A percentile compares a stretch with the other conserved stretches of the same genome.
Evolutionary conservation across 2,888 invertebrate species (phyloP).

Genomic region (Physocephala rufipes): DNA sequence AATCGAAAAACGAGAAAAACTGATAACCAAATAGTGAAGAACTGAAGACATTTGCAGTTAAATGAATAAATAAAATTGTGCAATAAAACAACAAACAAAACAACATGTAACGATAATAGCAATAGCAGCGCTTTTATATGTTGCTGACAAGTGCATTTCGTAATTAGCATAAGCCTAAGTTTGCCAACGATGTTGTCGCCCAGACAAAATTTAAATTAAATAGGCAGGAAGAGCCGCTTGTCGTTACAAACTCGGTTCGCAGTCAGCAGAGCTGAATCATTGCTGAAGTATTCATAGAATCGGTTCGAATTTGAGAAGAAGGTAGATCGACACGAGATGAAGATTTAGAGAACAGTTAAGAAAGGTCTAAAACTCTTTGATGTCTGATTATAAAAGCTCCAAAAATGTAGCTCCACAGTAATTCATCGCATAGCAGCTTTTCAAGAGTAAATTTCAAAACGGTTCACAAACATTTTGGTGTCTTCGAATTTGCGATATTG

Average conservation of each 20-base stretch:
- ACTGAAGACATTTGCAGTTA: neutral
- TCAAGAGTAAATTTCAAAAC: no score
- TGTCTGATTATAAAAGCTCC: no score
- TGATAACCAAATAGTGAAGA: conserved; percentile 23
- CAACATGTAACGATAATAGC: neutral
- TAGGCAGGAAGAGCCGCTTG: neutral
- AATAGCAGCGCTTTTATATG: neutral
- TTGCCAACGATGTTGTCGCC: conserved; percentile 15
- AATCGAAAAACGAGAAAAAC: conserved; percentile 12
- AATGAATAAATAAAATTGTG: conserved; percentile 14
- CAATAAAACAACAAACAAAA: conserved; percentile 23
- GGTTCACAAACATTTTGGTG: no score
- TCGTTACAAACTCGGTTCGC: neutral
- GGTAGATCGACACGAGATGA: neutral
- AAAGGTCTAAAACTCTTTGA: no score
- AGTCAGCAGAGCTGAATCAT: no score
- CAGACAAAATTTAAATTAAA: neutral
- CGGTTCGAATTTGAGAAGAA: neutral
- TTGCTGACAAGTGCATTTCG: conserved; percentile 17
- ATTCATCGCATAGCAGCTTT: no score
- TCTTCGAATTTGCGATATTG: no score
- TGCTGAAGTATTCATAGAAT: neutral
- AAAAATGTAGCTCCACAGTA: no score
- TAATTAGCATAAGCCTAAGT: conserved; percentile 26
- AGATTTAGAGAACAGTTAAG: conserved; percentile 30